Evolutionary conservation across 1,140 invertebrate species (phyloP).

Genomic region (Scaptodrosophila lebanonensis): DNA sequence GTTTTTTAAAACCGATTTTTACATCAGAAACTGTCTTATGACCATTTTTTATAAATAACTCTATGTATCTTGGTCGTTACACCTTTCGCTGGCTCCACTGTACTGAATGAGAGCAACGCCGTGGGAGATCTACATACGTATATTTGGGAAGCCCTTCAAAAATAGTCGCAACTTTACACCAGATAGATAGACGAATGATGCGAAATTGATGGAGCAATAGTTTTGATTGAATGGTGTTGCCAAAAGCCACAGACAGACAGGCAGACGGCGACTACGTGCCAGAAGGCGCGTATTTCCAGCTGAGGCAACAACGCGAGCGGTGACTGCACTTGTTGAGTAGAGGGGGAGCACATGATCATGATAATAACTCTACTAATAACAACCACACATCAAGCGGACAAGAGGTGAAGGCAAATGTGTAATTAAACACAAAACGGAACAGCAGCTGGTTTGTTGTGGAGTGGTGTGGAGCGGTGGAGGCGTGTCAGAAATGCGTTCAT

Average conservation of each 20-base stretch:
- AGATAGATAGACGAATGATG: constrained; percentile 6
- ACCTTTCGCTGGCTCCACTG: too few relatives aligned
- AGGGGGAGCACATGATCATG: not conserved
- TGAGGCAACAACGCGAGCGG: constrained; percentile 7
- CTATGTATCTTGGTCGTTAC: too few relatives aligned
- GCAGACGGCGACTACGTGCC: constrained; percentile 56
- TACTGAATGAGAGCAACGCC: too few relatives aligned
- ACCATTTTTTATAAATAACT: too few relatives aligned
- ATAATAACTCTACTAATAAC: too few relatives aligned
- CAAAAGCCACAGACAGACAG: constrained; percentile 22
- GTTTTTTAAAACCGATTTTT: too few relatives aligned
- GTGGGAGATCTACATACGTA: too few relatives aligned
- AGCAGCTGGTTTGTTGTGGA: not conserved
- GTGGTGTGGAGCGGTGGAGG: not conserved
- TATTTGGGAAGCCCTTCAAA: too few relatives aligned
- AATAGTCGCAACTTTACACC: constrained; percentile 33
- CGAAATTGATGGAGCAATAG: constrained; percentile 51
- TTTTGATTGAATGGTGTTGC: too few relatives aligned
- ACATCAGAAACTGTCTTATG: too few relatives aligned
- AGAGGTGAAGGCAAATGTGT: constrained; percentile 23
- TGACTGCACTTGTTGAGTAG: constrained; percentile 31
- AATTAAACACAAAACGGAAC: constrained; percentile 57
- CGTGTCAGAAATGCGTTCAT: too few relatives aligned
- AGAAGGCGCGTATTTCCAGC: constrained; percentile 39
- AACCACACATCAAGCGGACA: not conserved